phyloP scores from a whole-genome alignment of 2,888 invertebrate species.

The Nomada fucata region DNA sequence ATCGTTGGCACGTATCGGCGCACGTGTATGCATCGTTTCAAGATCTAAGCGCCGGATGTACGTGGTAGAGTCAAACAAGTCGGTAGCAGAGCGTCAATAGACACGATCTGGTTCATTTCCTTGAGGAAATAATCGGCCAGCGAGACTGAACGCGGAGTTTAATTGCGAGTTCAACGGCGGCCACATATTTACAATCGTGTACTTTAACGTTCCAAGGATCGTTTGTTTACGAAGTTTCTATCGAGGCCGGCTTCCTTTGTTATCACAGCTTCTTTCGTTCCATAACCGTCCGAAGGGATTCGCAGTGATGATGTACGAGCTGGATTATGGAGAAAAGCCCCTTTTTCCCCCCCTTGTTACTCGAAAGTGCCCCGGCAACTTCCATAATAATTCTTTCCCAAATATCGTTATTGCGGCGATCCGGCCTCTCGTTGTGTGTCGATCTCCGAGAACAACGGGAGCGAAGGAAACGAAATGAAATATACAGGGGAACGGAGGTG shows the following conservation, averaged over 20 bases:
- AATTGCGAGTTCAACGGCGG: slow-evolving; percentile 34
- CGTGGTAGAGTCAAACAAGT: slow-evolving; percentile 10
- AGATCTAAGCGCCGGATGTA: background rate
- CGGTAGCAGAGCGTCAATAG: slow-evolving; percentile 19
- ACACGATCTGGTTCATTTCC: slow-evolving; percentile 28
- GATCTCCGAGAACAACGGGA: slow-evolving; percentile 41
- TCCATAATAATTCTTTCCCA: slow-evolving; percentile 76
- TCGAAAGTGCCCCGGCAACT: slow-evolving; percentile 72
- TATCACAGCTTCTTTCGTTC: slow-evolving; percentile 74
- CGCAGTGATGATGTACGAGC: slow-evolving; percentile 74
- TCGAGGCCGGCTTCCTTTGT: slow-evolving; percentile 69
- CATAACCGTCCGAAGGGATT: slow-evolving; percentile 74
- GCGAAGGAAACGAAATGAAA: slow-evolving; percentile 43
- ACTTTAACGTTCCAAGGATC: slow-evolving; percentile 42
- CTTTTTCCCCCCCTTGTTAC: slow-evolving; percentile 73
- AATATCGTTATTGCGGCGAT: slow-evolving; percentile 73
- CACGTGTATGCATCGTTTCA: background rate
- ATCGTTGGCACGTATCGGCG: background rate
- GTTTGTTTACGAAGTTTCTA: slow-evolving; percentile 70
- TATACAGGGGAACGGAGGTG: slow-evolving; percentile 35
- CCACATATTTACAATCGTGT: slow-evolving; percentile 51
- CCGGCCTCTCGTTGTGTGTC: slow-evolving; percentile 64
- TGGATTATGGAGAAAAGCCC: slow-evolving; percentile 72
- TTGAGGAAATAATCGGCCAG: slow-evolving; percentile 28
- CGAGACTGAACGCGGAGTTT: slow-evolving; percentile 9